Percentiles rank a stretch among this genome's conserved stretches.
Evolutionary conservation across 2,797 vertebrate genomes (phyloP).

Genomic region (Mareca penelope): DNA sequence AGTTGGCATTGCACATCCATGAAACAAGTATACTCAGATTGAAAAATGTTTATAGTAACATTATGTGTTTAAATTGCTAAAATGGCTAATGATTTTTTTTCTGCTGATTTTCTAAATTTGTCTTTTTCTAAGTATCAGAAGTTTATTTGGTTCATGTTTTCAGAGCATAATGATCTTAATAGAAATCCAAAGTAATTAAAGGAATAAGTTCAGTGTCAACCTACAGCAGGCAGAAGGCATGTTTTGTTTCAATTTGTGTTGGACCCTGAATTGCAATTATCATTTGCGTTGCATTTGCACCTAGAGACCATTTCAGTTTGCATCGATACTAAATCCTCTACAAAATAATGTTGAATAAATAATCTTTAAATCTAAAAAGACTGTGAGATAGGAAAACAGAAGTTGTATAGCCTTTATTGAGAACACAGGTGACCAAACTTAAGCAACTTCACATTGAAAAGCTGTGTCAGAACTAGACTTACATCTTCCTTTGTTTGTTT

Average conservation of each 20-base stretch:
- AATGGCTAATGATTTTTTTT: background rate
- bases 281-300: background rate
- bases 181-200: background rate
- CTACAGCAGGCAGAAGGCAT: background rate
- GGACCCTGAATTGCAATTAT: background rate
- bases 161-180: background rate
- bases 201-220: background rate
- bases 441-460: fast-evolving
- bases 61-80: background rate
- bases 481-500: background rate
- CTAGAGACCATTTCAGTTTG: background rate
- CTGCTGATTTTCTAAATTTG: background rate
- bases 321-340: background rate
- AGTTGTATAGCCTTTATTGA: background rate
- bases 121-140: background rate
- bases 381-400: background rate
- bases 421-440: background rate
- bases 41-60: background rate
- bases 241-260: background rate
- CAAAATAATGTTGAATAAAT: background rate
- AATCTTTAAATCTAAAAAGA: background rate
- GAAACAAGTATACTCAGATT: background rate
- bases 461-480: background rate
- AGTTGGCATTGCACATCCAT: background rate
- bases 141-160: background rate